Conservation (phyloP, 2,797 vertebrate genomes). For the Echeneis naucrates region DNA sequence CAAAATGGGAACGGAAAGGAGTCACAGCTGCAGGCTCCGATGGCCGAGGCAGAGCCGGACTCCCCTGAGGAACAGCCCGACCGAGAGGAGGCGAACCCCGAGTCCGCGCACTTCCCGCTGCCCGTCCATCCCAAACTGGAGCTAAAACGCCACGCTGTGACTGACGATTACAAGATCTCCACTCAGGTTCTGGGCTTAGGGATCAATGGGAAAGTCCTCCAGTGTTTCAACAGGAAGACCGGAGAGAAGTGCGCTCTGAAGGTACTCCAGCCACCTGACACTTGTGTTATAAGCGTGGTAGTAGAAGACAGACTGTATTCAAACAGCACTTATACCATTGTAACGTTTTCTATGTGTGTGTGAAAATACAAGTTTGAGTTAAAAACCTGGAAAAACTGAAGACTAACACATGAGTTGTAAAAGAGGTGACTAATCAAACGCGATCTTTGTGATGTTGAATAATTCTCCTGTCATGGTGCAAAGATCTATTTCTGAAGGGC, state of each 20-base stretch:
- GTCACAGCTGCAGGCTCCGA: slow-evolving; percentile 51
- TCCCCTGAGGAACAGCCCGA: slow-evolving; percentile 27
- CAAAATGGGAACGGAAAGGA: slow-evolving; percentile 81
- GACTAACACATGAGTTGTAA: not conserved
- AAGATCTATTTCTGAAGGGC: not conserved
- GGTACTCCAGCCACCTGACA: slow-evolving; percentile 78
- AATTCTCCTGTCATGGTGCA: not conserved
- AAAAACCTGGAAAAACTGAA: not conserved
- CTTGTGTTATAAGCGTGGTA: not conserved
- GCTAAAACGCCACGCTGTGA: slow-evolving; percentile 94
- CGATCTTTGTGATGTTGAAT: not conserved
- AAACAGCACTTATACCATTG: too few relatives aligned
- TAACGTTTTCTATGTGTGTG: not conserved
- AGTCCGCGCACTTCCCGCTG: slow-evolving; percentile 70
- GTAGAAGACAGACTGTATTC: not conserved
- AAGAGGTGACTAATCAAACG: not conserved
- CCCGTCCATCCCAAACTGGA: slow-evolving; percentile 85
- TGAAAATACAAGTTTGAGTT: not conserved
- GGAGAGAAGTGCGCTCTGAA: slow-evolving; percentile 96
- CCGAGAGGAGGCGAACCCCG: slow-evolving; percentile 34
- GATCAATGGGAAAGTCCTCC: slow-evolving; percentile 97
- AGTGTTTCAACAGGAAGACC: slow-evolving; percentile 91
- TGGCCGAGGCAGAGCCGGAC: slow-evolving; percentile 62
- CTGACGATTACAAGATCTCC: slow-evolving; percentile 96
- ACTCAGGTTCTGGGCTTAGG: slow-evolving; percentile 95